Evolutionary conservation across 1,140 invertebrate genomes (phyloP).

Genomic region (Delia radicum): DNA sequence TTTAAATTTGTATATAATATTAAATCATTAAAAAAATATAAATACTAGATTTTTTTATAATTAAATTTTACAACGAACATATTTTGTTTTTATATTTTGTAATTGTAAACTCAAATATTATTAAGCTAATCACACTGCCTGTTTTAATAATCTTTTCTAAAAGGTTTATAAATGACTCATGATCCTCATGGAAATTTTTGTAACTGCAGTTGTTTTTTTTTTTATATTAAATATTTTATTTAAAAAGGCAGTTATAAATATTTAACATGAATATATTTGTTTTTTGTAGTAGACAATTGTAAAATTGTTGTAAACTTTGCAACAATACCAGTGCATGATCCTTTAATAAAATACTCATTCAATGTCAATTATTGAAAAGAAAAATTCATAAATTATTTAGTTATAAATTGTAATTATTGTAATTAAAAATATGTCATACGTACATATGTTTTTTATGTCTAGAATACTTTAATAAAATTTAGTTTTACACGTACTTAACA

Average conservation of each 20-base stretch:
- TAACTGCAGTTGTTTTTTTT: not conserved
- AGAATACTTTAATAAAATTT: not conserved
- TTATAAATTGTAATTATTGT: slow-evolving; percentile 2
- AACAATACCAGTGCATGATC: slow-evolving; percentile 18
- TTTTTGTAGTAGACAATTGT: not conserved
- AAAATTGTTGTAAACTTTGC: not conserved
- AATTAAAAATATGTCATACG: slow-evolving; percentile 18
- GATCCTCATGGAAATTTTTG: not conserved
- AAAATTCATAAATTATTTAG: not conserved
- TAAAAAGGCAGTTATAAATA: not conserved
- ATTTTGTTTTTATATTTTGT: not conserved
- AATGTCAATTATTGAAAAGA: slow-evolving; percentile 7
- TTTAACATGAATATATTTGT: not conserved
- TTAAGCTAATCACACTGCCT: slow-evolving; percentile 55
- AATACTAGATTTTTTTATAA: not conserved
- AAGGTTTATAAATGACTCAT: not conserved
- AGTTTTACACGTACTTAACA: too few relatives aligned
- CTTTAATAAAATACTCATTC: slow-evolving; percentile 23
- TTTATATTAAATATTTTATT: not conserved
- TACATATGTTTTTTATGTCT: not conserved
- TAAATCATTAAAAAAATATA: not conserved
- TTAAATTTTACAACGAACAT: not conserved
- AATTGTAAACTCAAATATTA: not conserved
- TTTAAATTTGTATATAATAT: not conserved
- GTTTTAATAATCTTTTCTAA: slow-evolving; percentile 8